Evolutionary conservation across 2,888 invertebrate genomes (phyloP).

Genomic region (Yponomeuta sedellus): DNA sequence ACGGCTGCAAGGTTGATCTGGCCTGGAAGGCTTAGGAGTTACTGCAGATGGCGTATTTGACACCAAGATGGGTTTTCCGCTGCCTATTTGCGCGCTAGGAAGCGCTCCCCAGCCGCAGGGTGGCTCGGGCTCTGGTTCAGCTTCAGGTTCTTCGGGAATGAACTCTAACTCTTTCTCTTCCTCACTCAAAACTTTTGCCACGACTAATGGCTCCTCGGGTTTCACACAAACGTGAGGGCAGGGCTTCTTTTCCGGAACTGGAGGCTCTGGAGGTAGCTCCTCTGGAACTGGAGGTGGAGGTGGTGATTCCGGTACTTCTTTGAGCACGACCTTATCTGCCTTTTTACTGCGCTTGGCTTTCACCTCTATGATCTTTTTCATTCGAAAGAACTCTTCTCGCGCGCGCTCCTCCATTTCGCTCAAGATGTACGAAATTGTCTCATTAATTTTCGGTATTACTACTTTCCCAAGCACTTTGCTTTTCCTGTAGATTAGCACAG

Average conservation of each 20-base stretch:
- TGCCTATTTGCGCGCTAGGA: not conserved
- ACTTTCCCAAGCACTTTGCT: slow-evolving; percentile 37
- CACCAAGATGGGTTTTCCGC: not conserved
- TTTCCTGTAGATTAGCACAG: slow-evolving; percentile 32
- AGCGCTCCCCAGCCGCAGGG: not conserved
- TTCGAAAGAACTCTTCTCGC: slow-evolving; percentile 38
- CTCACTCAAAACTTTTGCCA: not conserved
- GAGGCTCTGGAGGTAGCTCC: not conserved
- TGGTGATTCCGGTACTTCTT: not conserved
- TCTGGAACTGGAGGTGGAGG: not conserved
- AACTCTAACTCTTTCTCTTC: not conserved
- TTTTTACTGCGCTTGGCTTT: not conserved
- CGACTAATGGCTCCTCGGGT: not conserved
- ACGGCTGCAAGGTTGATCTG: not conserved
- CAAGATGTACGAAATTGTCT: slow-evolving; percentile 34
- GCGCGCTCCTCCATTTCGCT: slow-evolving; percentile 38
- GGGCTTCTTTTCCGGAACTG: not conserved
- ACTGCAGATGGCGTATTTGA: not conserved
- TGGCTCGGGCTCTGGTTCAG: not conserved
- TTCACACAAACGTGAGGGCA: not conserved
- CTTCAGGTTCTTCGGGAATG: not conserved
- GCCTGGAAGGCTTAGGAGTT: not conserved
- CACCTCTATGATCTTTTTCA: slow-evolving; percentile 27
- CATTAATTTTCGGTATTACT: slow-evolving; percentile 35
- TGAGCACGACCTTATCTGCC: not conserved